Conservation (phyloP, 2,888 invertebrate genomes). For the Rhamnusium bicolor region DNA sequence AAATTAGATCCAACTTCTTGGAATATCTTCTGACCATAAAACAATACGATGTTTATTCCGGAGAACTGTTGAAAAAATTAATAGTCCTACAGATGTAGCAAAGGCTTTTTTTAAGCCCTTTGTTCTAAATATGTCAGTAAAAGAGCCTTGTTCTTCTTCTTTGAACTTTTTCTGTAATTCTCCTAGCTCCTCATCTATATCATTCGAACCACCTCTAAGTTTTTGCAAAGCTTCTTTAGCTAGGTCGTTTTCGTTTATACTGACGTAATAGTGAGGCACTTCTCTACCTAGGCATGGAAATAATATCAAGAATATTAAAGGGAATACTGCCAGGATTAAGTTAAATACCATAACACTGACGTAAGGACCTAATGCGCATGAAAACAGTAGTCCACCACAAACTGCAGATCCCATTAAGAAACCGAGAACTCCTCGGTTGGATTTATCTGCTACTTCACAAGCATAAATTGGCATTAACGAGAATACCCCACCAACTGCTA, state of each 20-base stretch:
- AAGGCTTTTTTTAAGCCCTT: slow-evolving; percentile 83
- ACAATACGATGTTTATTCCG: slow-evolving; percentile 86
- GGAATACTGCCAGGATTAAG: slow-evolving; percentile 72
- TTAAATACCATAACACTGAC: slow-evolving; percentile 71
- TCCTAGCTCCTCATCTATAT: slow-evolving; percentile 77
- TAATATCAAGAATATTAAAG: slow-evolving; percentile 69
- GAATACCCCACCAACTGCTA: slow-evolving; percentile 79
- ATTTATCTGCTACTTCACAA: slow-evolving; percentile 86
- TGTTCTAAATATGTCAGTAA: slow-evolving; percentile 69
- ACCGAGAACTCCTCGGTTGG: slow-evolving; percentile 80
- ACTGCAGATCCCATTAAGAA: slow-evolving; percentile 83
- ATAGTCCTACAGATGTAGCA: slow-evolving; percentile 81
- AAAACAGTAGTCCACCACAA: slow-evolving; percentile 76
- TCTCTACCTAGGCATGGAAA: slow-evolving; percentile 87
- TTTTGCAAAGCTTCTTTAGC: slow-evolving; percentile 78
- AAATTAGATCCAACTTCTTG: slow-evolving; percentile 75
- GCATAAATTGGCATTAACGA: slow-evolving; percentile 87
- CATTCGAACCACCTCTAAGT: slow-evolving; percentile 78
- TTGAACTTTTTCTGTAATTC: slow-evolving; percentile 74
- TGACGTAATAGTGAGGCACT: slow-evolving; percentile 81
- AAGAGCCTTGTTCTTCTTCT: slow-evolving; percentile 49
- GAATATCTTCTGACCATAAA: slow-evolving; percentile 84
- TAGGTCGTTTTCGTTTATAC: slow-evolving; percentile 74
- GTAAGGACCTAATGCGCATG: slow-evolving; percentile 39
- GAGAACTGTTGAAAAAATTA: slow-evolving; percentile 87